Percentiles rank a stretch among this genome's conserved stretches.
Conservation (phyloP, 2,797 vertebrate species). For the Dicrostonyx torquatus region DNA sequence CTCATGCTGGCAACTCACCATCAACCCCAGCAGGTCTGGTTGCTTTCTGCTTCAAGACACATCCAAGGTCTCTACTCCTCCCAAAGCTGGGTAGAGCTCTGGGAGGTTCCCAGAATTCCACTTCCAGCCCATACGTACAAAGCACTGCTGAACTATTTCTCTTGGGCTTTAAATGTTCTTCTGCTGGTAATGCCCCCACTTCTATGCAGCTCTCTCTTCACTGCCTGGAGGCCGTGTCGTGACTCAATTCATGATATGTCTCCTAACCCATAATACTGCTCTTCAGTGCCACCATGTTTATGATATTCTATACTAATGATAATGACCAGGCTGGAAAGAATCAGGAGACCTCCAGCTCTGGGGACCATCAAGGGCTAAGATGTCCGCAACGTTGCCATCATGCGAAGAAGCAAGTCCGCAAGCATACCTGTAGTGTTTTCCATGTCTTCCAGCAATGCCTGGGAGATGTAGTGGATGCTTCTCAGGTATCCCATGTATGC, state of each 20-base stretch:
- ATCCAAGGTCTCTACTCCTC: background rate
- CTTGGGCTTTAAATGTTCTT: background rate
- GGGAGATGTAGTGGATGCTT: constrained; percentile 93
- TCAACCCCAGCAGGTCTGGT: background rate
- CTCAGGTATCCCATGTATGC: constrained; percentile 94
- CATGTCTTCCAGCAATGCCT: constrained; percentile 91
- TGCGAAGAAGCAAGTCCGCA: background rate
- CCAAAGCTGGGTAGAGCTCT: background rate
- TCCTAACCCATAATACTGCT: background rate
- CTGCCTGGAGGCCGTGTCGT: no score
- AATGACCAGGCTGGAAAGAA: background rate
- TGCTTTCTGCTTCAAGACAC: background rate
- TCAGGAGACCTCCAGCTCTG: background rate
- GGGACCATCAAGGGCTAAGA: no score
- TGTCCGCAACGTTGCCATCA: background rate
- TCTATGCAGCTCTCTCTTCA: background rate
- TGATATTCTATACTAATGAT: background rate
- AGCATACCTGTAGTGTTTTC: constrained; percentile 85
- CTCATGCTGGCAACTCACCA: background rate
- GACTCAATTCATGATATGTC: no score
- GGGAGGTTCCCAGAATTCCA: background rate
- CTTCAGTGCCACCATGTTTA: background rate
- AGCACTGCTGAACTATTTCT: background rate
- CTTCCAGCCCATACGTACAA: background rate
- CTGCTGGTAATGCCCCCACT: background rate